phyloP scores from a whole-genome alignment of 2,888 invertebrate genomes.

The Rhagophthalmus giganteus region DNA sequence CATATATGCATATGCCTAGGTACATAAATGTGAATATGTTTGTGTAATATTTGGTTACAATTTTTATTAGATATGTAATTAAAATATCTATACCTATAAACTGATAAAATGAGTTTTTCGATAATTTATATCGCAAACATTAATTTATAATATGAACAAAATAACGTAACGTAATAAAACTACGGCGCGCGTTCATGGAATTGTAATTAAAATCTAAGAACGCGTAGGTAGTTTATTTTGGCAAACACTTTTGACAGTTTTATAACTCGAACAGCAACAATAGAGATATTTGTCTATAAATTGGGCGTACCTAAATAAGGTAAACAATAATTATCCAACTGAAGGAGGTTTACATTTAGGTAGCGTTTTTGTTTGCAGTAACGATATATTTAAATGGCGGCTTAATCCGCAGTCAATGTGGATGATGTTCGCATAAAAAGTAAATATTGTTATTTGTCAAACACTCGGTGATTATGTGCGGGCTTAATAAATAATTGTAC shows the following conservation, averaged over 20 bases:
- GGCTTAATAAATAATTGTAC: conserved; percentile 43
- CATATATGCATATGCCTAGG: no score
- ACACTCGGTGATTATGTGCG: conserved; percentile 47
- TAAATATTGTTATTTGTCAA: conserved; percentile 54
- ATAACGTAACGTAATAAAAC: neutral
- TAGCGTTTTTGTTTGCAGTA: conserved; percentile 35
- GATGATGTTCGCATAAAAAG: conserved; percentile 45
- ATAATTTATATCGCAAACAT: no score
- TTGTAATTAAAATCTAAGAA: no score
- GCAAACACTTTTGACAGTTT: conserved; percentile 19
- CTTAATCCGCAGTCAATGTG: conserved; percentile 42
- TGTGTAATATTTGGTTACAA: no score
- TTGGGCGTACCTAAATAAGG: conserved; percentile 38
- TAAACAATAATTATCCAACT: conserved; percentile 39
- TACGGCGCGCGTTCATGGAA: no score
- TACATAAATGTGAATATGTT: no score
- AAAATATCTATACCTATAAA: no score
- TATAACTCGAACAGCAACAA: conserved; percentile 23
- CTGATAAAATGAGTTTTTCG: no score
- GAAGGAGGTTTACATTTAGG: conserved; percentile 37
- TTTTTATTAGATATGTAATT: no score
- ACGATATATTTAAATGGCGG: conserved; percentile 40
- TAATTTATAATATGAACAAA: neutral
- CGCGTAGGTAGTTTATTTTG: no score
- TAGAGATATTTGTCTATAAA: conserved; percentile 36